phyloP scores from a whole-genome alignment of 1,140 invertebrate genomes.

The Drosophila sp. region DNA sequence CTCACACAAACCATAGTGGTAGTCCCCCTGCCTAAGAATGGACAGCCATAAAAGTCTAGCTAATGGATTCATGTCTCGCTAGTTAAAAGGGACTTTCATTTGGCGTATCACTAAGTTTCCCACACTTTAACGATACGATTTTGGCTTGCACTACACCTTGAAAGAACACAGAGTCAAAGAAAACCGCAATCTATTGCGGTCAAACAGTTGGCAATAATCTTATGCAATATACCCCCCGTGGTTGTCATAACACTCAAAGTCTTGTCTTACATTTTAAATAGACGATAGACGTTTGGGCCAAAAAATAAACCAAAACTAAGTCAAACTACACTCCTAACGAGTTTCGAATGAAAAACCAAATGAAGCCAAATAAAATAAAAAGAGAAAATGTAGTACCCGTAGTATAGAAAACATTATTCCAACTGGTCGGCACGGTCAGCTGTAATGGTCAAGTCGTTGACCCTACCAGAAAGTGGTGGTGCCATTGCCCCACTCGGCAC shows the following conservation, averaged over 20 bases:
- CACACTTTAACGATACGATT: neutral
- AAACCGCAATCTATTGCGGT: constrained; percentile 22
- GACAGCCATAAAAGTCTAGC: constrained; percentile 65
- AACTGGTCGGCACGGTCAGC: constrained; percentile 40
- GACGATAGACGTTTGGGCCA: constrained; percentile 10
- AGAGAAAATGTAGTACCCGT: neutral
- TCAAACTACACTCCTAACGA: constrained; percentile 23
- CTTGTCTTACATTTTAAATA: constrained; percentile 48
- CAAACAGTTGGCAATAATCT: constrained; percentile 24
- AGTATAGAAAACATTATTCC: constrained; percentile 34
- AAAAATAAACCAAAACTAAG: constrained; percentile 4
- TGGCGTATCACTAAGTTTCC: neutral
- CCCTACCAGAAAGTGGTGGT: constrained; percentile 27
- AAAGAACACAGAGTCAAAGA: constrained; percentile 14
- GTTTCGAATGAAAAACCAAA: constrained; percentile 30
- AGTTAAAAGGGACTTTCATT: constrained; percentile 2
- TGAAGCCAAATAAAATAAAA: constrained; percentile 5
- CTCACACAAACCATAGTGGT: constrained; percentile 47
- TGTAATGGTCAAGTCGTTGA: constrained; percentile 54
- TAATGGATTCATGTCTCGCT: constrained; percentile 52
- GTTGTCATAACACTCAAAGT: constrained; percentile 41
- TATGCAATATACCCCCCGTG: constrained; percentile 29
- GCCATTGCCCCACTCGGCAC: constrained; percentile 38
- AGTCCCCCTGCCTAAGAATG: constrained; percentile 62
- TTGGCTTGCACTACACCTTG: constrained; percentile 45